These are phyloP conservation scores for Drosophila teissieri DNA, from an alignment of 1,140 invertebrate species.

Conservation along the genomic window DNA sequence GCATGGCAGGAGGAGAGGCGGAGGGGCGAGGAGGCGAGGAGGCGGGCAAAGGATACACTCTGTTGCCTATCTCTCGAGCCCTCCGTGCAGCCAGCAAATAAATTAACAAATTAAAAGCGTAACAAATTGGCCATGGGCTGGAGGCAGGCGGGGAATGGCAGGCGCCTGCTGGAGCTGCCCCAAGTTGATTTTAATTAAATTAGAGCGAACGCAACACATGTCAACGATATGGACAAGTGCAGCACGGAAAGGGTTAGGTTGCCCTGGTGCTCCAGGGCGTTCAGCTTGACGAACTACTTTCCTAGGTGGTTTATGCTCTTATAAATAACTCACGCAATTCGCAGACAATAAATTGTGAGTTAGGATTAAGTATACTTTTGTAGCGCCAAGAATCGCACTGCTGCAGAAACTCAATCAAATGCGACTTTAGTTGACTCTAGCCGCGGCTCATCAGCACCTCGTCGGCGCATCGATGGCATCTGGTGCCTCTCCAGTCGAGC, in stretches of 20 bases:
- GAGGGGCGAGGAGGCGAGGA: no score
- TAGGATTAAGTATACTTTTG: no score
- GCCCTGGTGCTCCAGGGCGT: not conserved
- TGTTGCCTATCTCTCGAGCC: constrained; percentile 6
- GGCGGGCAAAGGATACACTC: constrained; percentile 6
- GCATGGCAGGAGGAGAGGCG: not conserved
- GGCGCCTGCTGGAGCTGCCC: constrained; percentile 41
- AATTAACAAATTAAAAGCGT: constrained; percentile 83
- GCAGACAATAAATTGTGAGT: no score
- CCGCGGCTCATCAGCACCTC: constrained; percentile 23
- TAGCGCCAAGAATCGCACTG: no score
- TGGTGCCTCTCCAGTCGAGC: not conserved
- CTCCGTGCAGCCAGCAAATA: constrained; percentile 63
- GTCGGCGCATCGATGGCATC: constrained; percentile 12
- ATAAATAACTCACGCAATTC: no score
- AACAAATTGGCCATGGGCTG: constrained; percentile 67
- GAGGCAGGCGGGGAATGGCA: constrained; percentile 29
- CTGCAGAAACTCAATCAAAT: constrained; percentile 8
- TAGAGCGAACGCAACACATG: constrained; percentile 65
- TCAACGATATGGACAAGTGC: constrained; percentile 54
- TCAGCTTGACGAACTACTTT: not conserved
- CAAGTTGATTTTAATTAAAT: constrained; percentile 81
- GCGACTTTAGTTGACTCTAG: constrained; percentile 24
- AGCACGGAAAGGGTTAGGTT: not conserved
- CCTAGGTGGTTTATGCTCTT: not conserved